Conservation (phyloP, 2,888 invertebrate species). For the Sarcophaga variegata region DNA sequence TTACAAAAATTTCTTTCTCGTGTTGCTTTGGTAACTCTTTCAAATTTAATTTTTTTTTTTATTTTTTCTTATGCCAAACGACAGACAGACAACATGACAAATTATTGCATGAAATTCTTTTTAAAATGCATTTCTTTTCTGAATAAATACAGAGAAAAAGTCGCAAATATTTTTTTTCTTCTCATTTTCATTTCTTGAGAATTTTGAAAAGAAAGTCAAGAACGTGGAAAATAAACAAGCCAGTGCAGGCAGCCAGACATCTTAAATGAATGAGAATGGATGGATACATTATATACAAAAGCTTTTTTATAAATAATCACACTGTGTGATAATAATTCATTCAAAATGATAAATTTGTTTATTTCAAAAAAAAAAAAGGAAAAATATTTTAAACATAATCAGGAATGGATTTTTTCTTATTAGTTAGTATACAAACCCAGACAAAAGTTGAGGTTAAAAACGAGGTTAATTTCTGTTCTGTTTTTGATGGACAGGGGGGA, state of each 20-base stretch:
- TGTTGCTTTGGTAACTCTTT: neutral
- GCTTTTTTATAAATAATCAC: constrained; percentile 14
- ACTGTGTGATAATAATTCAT: constrained; percentile 19
- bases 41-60: neutral
- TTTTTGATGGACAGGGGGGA: neutral
- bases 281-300: constrained; percentile 2
- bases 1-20: neutral
- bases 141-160: neutral
- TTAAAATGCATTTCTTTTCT: constrained; percentile 33
- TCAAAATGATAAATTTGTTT: constrained; percentile 22
- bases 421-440: constrained; percentile 26
- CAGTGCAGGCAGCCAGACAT: neutral
- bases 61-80: neutral
- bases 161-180: neutral
- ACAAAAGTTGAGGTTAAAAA: constrained; percentile 9
- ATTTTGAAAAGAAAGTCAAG: constrained; percentile 52
- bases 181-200: constrained; percentile 35
- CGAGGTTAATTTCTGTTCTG: constrained; percentile 25
- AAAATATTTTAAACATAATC: neutral
- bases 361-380: neutral
- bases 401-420: neutral
- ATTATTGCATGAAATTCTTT: constrained; percentile 10
- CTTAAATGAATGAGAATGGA: constrained; percentile 4
- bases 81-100: constrained; percentile 25
- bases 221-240: constrained; percentile 32